Evolutionary conservation across 2,888 invertebrate genomes (phyloP).

Genomic region (Saturnia japonica): DNA sequence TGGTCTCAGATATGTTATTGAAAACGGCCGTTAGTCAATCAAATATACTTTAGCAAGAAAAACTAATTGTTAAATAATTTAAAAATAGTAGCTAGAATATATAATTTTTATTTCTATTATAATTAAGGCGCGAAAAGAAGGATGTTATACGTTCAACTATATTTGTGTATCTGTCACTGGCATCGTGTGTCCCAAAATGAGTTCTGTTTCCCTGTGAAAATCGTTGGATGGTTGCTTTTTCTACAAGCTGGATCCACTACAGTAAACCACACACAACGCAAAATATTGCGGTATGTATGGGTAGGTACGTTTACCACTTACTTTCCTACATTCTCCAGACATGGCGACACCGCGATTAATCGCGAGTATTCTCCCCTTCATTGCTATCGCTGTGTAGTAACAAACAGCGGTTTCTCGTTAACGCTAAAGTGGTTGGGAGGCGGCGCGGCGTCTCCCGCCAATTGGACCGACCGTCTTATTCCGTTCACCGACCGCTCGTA

Average conservation of each 20-base stretch:
- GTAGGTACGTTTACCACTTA: conserved; percentile 1
- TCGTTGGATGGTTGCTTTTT: not conserved
- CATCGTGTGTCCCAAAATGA: too few species aligned
- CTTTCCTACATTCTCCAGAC: conserved; percentile 15
- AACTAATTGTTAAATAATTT: not conserved
- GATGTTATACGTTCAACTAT: too few species aligned
- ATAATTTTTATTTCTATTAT: not conserved
- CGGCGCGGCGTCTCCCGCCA: conserved; percentile 26
- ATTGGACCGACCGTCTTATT: conserved; percentile 27
- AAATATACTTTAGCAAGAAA: not conserved
- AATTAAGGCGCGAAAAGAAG: too few species aligned
- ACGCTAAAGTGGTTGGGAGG: conserved; percentile 31
- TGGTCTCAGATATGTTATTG: too few species aligned
- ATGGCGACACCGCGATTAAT: conserved; percentile 16
- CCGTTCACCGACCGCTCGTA: conserved; percentile 26
- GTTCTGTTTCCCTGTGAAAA: not conserved
- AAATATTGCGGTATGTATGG: not conserved
- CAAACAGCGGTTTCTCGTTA: conserved; percentile 34
- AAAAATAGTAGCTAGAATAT: not conserved
- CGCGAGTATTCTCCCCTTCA: conserved; percentile 22
- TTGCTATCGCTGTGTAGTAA: conserved; percentile 30
- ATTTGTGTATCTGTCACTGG: too few species aligned
- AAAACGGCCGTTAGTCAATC: too few species aligned
- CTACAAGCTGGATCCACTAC: not conserved
- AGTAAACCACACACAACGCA: not conserved